These are phyloP conservation scores for Myopa testacea DNA, from an alignment of 2,888 invertebrate genomes.

Conservation along the genomic window DNA sequence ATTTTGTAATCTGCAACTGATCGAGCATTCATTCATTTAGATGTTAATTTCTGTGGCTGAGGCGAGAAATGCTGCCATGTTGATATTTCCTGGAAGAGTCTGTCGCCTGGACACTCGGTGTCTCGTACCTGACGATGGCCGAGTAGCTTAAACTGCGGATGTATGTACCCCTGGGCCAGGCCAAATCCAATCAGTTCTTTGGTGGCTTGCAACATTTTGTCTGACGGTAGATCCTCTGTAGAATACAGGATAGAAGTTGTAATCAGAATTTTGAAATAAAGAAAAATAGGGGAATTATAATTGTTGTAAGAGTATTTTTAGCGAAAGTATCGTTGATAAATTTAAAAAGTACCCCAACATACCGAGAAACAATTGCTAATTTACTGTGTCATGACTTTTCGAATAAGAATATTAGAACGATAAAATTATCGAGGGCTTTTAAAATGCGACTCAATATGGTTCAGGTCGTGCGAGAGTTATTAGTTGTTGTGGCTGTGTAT, in stretches of 20 bases:
- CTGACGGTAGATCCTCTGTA: slow-evolving; percentile 73
- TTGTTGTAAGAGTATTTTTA: too few species aligned
- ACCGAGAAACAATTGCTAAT: too few species aligned
- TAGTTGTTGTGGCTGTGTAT: too few species aligned
- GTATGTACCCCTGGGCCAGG: slow-evolving; percentile 73
- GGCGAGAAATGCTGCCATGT: slow-evolving; percentile 74
- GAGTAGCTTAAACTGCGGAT: slow-evolving; percentile 72
- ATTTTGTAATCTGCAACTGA: not conserved
- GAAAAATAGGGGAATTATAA: too few species aligned
- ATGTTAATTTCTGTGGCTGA: slow-evolving; percentile 52
- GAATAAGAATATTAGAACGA: too few species aligned
- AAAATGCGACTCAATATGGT: too few species aligned
- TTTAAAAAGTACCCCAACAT: too few species aligned
- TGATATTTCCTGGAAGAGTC: slow-evolving; percentile 73
- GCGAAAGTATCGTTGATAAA: too few species aligned
- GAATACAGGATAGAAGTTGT: slow-evolving; percentile 29
- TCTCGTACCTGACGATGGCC: slow-evolving; percentile 75
- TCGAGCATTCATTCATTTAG: not conserved
- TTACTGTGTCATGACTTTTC: too few species aligned
- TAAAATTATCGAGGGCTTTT: too few species aligned
- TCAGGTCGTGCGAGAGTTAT: too few species aligned
- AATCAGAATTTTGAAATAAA: not conserved
- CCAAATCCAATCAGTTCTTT: slow-evolving; percentile 74
- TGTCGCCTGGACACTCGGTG: slow-evolving; percentile 78
- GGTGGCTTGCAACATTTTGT: slow-evolving; percentile 72